Evolutionary conservation across 2,888 invertebrate species (phyloP), one percentile per base, ranked within the genome.

Genomic region (Aspidiotus rigidus): DNA sequence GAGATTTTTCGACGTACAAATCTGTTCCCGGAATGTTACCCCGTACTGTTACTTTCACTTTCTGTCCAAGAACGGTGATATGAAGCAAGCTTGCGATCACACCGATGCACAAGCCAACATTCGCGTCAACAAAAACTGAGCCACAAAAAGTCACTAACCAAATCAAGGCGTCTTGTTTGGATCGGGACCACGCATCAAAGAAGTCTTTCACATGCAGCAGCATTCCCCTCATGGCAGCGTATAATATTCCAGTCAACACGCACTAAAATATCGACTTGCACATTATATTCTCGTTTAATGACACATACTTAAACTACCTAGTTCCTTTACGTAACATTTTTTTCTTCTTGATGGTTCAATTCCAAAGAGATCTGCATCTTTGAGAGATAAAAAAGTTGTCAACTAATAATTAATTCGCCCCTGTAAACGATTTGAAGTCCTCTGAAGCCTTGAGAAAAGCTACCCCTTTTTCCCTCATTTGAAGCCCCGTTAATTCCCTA

Each of bases 181-280:
- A 86, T 72, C 79, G 79, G 72, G 81, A 83, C 82, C 87, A 87
- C 74, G 87, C 86, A 73, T 82, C 83, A 44, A 81, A 80, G 16
- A 90, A 79, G 72, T 88, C 85, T 64, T 75, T 78, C 17, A 86
- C 82, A 79, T 92, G 90, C 76, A 86, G 79, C 70, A 89, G 81
- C 85, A 91, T 87, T 69, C 88, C 87, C 76, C 88, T 88, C 15
- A 91, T 78, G 0, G 90, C 88, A 3, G 90, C 87, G 71, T 87
- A 80, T 71, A 88, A 86, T 44, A 88, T 83, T 56, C 85, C 82
- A 2, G 87, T 84, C 69, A 89, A 77, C 63, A 87, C 84, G 74
- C 87, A 73, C 72, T 74, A 69, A 16, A 73, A 72, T 28, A 60
- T 1, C n/a, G 40, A 61, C n/a, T n/a, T n/a, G n/a, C n/a, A n/a